These are phyloP conservation scores for Atta colombica DNA, from an alignment of 1,140 invertebrate genomes.

Conservation along the genomic window DNA sequence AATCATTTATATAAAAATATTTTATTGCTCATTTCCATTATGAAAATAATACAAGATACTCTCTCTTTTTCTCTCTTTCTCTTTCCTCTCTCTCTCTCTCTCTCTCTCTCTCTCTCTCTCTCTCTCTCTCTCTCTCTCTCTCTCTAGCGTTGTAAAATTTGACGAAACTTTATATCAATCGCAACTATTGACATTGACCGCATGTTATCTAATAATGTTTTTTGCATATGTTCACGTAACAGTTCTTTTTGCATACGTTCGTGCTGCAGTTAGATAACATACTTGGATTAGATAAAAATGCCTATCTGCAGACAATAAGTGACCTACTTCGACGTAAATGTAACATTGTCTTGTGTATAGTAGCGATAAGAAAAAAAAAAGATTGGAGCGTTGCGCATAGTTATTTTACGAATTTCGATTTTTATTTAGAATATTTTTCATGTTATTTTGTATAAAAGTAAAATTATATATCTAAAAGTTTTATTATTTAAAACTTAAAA, in stretches of 20 bases:
- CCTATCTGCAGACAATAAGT: slow-evolving; percentile 43
- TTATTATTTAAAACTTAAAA: slow-evolving; percentile 11
- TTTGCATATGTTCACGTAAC: slow-evolving; percentile 17
- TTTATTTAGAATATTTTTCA: not conserved
- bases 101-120: too few species aligned
- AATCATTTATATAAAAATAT: slow-evolving; percentile 46
- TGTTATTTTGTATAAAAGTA: not conserved
- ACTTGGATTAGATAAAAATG: slow-evolving; percentile 44
- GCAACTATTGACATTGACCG: slow-evolving; percentile 10
- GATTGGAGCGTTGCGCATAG: not conserved
- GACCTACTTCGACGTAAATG: slow-evolving; percentile 38
- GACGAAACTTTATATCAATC: slow-evolving; percentile 20
- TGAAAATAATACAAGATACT: slow-evolving; percentile 43
- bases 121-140: too few species aligned
- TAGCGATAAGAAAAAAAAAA: slow-evolving; percentile 14
- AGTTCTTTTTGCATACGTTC: slow-evolving; percentile 19
- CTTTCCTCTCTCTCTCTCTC: too few species aligned
- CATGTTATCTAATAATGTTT: not conserved
- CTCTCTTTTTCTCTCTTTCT: too few species aligned
- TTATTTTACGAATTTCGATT: not conserved
- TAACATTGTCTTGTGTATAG: not conserved
- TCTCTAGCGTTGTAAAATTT: slow-evolving; percentile 31
- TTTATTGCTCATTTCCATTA: slow-evolving; percentile 31
- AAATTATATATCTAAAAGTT: not conserved
- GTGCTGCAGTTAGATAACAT: slow-evolving; percentile 42